Percentiles rank a stretch among this genome's conserved stretches.
Evolutionary conservation across 2,797 vertebrate genomes (phyloP).

Genomic region (Acipenser ruthenus): DNA sequence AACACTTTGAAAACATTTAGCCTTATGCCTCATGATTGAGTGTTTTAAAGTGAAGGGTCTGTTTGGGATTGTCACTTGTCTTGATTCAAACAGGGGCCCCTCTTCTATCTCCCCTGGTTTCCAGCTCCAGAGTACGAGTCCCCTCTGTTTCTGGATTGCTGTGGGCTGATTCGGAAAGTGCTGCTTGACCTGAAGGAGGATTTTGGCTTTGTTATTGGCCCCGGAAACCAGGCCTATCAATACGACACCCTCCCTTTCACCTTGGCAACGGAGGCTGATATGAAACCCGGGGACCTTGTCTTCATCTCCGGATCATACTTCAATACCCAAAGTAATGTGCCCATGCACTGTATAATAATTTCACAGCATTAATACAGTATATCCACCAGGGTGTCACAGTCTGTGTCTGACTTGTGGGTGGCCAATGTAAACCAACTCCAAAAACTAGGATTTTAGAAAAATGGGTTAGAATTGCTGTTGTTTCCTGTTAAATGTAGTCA

Average conservation of each 20-base stretch:
- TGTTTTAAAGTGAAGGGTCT: too few species aligned
- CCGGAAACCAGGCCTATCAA: conserved; percentile 23
- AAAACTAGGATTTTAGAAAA: too few species aligned
- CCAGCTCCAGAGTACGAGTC: conserved; percentile 15
- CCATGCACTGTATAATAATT: neutral
- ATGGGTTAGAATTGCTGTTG: too few species aligned
- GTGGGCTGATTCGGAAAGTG: conserved; percentile 19
- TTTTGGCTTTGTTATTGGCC: conserved; percentile 21
- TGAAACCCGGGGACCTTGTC: conserved; percentile 26
- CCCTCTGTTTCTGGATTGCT: conserved; percentile 23
- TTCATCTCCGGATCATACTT: conserved; percentile 27
- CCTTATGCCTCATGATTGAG: too few species aligned
- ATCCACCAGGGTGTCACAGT: too few species aligned
- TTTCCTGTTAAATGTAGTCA: too few species aligned
- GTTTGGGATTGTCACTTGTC: too few species aligned
- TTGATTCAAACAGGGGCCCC: too few species aligned
- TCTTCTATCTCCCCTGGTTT: neutral
- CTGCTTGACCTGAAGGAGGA: conserved; percentile 13
- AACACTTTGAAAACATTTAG: too few species aligned
- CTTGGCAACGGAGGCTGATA: conserved; percentile 1
- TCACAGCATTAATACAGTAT: neutral
- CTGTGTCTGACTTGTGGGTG: too few species aligned
- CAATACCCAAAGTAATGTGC: conserved; percentile 13
- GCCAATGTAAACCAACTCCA: too few species aligned
- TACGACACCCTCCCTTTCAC: conserved; percentile 24